phyloP scores from a whole-genome alignment of 2,113 vertebrate species.

The Furnarius figulus region DNA sequence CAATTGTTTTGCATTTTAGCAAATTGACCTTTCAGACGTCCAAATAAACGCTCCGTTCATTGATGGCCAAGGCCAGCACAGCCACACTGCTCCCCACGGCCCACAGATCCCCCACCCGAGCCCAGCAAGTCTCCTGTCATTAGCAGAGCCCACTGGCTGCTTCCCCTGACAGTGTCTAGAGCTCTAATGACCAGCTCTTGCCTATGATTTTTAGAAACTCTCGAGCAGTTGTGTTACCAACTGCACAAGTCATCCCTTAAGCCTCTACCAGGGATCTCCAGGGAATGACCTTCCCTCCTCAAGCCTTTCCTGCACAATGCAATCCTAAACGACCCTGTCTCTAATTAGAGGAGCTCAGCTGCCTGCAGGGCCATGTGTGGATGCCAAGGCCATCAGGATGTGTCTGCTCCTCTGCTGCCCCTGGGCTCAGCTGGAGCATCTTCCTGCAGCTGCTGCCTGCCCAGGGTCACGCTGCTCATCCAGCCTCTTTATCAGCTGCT shows the following conservation, averaged over 20 bases:
- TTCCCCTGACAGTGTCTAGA: background rate
- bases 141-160: background rate
- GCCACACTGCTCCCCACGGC: background rate
- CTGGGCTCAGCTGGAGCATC: background rate
- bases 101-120: background rate
- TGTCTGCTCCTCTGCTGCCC: background rate
- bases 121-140: background rate
- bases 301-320: background rate
- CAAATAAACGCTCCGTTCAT: constrained; percentile 21
- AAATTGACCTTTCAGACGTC: constrained; percentile 24
- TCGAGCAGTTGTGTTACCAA: background rate
- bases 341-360: background rate
- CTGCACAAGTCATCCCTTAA: background rate
- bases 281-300: background rate
- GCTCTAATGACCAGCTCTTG: background rate
- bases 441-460: rapidly evolving
- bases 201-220: background rate
- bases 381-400: background rate
- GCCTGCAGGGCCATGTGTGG: background rate
- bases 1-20: background rate
- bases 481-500: background rate
- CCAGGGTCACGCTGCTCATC: background rate
- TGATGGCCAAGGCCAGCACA: background rate
- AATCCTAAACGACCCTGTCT: background rate
- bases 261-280: background rate